A percentile compares a stretch with the other conserved stretches of the same genome.
These are phyloP conservation scores for Neodontobutis hainanensis DNA, from an alignment of 2,113 vertebrate species.

Conservation along the genomic window DNA sequence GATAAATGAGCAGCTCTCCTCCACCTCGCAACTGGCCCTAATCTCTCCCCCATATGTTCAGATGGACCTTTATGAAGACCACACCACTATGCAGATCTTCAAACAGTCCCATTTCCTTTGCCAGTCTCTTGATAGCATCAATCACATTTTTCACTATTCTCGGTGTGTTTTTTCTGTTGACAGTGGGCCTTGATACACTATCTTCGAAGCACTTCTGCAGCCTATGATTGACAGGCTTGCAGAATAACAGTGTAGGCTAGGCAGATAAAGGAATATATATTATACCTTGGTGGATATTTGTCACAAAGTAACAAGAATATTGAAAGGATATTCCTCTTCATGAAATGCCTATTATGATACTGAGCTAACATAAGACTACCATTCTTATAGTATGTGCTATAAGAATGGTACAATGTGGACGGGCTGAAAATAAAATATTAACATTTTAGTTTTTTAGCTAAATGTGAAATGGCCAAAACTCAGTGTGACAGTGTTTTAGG, in stretches of 20 bases:
- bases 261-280: constrained; percentile 60
- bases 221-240: constrained; percentile 60
- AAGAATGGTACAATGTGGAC: too few relatives aligned
- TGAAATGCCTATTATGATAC: constrained; percentile 49
- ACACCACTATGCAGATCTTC: constrained; percentile 56
- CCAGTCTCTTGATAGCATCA: constrained; percentile 41
- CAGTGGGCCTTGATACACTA: constrained; percentile 53
- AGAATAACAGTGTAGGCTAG: constrained; percentile 39
- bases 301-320: constrained; percentile 55
- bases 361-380: constrained; percentile 15
- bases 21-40: constrained; percentile 9
- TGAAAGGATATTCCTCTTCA: constrained; percentile 42
- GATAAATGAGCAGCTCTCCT: constrained; percentile 39
- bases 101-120: constrained; percentile 59
- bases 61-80: constrained; percentile 49
- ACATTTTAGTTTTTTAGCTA: too few relatives aligned
- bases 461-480: constrained; percentile 9
- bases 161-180: constrained; percentile 26
- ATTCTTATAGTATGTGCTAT: too few relatives aligned
- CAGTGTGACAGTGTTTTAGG: constrained; percentile 4
- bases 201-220: constrained; percentile 52
- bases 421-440: too few relatives aligned
- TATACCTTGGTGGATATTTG: constrained; percentile 48
- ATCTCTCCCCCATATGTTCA: constrained; percentile 35
- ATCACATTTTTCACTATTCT: constrained; percentile 12